Conservation (phyloP, 1,140 invertebrate species). For the Notospermus geniculatus region DNA sequence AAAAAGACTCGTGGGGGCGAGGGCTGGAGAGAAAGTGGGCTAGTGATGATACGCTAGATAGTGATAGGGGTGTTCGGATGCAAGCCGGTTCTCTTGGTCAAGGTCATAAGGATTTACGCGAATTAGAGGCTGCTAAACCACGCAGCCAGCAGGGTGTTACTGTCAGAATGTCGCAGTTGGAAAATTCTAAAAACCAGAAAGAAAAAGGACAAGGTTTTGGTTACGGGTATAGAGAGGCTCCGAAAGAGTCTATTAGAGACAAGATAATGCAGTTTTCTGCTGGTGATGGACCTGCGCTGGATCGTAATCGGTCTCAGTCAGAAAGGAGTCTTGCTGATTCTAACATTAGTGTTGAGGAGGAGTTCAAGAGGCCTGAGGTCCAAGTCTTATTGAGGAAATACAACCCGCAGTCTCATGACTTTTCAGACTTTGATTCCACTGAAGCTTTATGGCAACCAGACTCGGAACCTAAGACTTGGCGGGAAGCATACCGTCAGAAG, state of each 20-base stretch:
- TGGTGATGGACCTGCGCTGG: background rate
- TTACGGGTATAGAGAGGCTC: background rate
- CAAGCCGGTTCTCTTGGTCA: too few relatives aligned
- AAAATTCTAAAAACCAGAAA: background rate
- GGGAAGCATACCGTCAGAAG: slow-evolving; percentile 21
- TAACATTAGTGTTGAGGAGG: slow-evolving; percentile 9
- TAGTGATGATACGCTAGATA: too few relatives aligned
- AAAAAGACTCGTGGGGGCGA: too few relatives aligned
- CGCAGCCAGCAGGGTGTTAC: background rate
- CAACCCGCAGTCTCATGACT: slow-evolving; percentile 8
- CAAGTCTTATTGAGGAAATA: slow-evolving; percentile 15
- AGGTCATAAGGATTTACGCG: background rate
- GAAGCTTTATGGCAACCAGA: slow-evolving; percentile 23
- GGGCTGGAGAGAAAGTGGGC: too few relatives aligned
- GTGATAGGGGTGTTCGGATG: too few relatives aligned
- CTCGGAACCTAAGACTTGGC: slow-evolving; percentile 12
- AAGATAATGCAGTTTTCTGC: background rate
- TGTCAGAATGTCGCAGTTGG: background rate
- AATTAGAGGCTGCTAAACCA: slow-evolving; percentile 2
- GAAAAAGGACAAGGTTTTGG: background rate
- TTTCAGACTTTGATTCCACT: slow-evolving; percentile 1
- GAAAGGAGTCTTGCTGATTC: too few relatives aligned
- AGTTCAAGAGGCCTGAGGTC: slow-evolving; percentile 16
- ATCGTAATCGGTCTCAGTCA: too few relatives aligned
- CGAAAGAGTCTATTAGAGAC: slow-evolving; percentile 1